These are phyloP conservation scores for Dipodomys spectabilis DNA, from an alignment of 2,113 vertebrate genomes.

Conservation along the genomic window DNA sequence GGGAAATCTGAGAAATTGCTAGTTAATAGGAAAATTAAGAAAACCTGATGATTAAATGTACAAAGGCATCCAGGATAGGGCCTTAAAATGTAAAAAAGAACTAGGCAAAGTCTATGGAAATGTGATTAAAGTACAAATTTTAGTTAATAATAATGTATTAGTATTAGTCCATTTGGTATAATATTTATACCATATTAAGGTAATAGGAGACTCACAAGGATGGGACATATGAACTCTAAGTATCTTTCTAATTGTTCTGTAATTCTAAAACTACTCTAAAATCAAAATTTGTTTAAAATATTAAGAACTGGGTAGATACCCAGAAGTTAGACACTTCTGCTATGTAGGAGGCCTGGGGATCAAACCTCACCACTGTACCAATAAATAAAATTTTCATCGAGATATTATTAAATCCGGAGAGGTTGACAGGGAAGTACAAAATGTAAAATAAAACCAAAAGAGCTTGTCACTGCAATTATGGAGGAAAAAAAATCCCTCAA, in stretches of 20 bases:
- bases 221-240: background rate
- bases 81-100: conserved; percentile 21
- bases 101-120: conserved; percentile 38
- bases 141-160: conserved; percentile 38
- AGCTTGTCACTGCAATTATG: conserved; percentile 38
- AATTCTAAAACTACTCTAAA: conserved; percentile 49
- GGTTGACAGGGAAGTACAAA: conserved; percentile 35
- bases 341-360: background rate
- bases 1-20: conserved; percentile 20
- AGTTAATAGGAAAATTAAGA: background rate
- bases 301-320: background rate
- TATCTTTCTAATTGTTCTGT: conserved; percentile 34
- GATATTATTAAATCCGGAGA: conserved; percentile 15
- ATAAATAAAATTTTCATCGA: background rate
- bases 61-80: background rate
- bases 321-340: background rate
- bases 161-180: conserved; percentile 11
- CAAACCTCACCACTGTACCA: background rate
- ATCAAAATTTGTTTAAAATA: background rate
- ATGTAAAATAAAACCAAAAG: conserved; percentile 52
- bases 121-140: conserved; percentile 46
- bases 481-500: background rate
- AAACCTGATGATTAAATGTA: background rate
- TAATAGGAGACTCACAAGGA: background rate
- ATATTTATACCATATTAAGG: background rate